Evolutionary conservation across 2,113 vertebrate genomes (phyloP).

Genomic region (Candoia aspera): DNA sequence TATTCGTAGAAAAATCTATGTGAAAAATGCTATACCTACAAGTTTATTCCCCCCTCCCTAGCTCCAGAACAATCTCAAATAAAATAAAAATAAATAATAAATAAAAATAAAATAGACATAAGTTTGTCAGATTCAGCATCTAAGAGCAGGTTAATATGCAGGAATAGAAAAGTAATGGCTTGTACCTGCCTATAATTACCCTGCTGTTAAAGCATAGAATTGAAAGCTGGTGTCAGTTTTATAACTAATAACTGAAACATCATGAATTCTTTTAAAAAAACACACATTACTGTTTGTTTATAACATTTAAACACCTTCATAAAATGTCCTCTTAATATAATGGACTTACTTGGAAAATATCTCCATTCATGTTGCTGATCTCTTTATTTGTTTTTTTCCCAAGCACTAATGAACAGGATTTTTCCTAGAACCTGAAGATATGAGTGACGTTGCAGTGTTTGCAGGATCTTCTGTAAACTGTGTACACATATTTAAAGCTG

Average conservation of each 20-base stretch:
- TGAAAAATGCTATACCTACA: background rate
- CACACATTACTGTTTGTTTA: background rate
- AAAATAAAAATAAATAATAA: background rate
- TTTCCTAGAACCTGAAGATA: background rate
- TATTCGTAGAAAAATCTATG: background rate
- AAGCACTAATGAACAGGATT: accelerated
- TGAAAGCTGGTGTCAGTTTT: background rate
- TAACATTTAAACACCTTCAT: background rate
- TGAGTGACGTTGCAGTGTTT: background rate
- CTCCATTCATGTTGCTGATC: constrained; percentile 58
- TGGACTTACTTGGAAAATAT: constrained; percentile 55
- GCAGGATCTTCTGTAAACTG: constrained; percentile 4
- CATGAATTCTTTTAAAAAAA: background rate
- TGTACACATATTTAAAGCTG: constrained; percentile 58
- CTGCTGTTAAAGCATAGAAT: background rate
- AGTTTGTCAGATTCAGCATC: background rate
- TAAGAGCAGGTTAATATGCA: background rate
- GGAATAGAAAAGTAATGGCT: background rate
- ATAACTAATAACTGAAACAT: background rate
- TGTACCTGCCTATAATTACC: background rate
- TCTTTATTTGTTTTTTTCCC: constrained; percentile 30
- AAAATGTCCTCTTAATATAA: background rate
- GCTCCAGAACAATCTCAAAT: background rate
- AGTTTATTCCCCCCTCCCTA: too few relatives aligned
- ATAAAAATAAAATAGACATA: background rate